Percentiles rank a stretch among this genome's conserved stretches.
Conservation (phyloP, 2,888 invertebrate species). For the Hecatera dysodea region DNA sequence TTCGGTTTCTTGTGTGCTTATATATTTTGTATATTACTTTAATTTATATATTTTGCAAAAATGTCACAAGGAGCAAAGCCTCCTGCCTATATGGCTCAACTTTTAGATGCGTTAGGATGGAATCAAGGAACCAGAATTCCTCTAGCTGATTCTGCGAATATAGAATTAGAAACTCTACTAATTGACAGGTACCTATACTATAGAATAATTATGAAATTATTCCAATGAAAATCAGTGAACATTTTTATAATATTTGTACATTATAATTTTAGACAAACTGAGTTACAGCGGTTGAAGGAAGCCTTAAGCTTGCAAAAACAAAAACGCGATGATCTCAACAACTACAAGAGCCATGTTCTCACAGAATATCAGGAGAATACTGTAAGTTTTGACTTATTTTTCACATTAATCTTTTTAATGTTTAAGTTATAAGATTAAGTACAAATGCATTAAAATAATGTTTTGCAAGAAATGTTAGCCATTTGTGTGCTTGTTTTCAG, state of each 20-base stretch:
- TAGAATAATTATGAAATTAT: background rate
- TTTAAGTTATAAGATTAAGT: background rate
- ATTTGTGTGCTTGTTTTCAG: slow-evolving; percentile 77
- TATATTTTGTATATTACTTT: slow-evolving; percentile 41
- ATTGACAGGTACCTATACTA: slow-evolving; percentile 78
- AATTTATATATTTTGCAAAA: slow-evolving; percentile 34
- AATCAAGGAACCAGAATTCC: slow-evolving; percentile 95
- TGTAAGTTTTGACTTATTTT: slow-evolving; percentile 71
- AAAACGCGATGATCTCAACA: slow-evolving; percentile 84
- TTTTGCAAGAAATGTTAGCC: background rate
- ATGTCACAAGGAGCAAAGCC: slow-evolving; percentile 78
- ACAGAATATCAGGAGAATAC: slow-evolving; percentile 89
- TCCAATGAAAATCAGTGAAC: background rate
- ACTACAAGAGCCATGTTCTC: slow-evolving; percentile 84
- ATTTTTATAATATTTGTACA: background rate
- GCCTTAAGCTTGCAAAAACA: slow-evolving; percentile 79
- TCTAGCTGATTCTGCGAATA: slow-evolving; percentile 94
- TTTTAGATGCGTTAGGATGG: slow-evolving; percentile 94
- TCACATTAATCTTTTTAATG: background rate
- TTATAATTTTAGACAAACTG: slow-evolving; percentile 82
- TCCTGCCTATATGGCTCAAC: slow-evolving; percentile 90
- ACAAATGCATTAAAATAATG: background rate
- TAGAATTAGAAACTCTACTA: slow-evolving; percentile 80
- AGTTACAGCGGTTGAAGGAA: slow-evolving; percentile 85
- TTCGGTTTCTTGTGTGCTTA: slow-evolving; percentile 45